These are phyloP conservation scores for Congeria kusceri DNA, from an alignment of 2,888 invertebrate species.

Conservation along the genomic window DNA sequence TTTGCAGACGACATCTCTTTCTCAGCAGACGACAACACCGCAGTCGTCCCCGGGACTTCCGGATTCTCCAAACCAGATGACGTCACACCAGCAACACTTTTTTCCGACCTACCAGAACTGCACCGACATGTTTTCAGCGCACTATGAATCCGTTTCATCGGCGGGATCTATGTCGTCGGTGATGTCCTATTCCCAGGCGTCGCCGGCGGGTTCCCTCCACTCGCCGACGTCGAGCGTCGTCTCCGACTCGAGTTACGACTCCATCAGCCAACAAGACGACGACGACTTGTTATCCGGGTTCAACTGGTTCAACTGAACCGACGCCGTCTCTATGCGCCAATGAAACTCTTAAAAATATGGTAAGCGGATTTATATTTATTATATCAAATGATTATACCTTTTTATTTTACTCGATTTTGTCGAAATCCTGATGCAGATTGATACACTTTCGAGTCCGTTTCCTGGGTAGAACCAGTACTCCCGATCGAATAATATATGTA, in stretches of 20 bases:
- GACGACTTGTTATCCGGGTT: constrained; percentile 61
- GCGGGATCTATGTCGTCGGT: constrained; percentile 14
- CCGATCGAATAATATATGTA: no score
- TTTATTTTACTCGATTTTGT: no score
- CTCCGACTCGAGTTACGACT: constrained; percentile 68
- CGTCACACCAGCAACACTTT: constrained; percentile 35
- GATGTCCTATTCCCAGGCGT: constrained; percentile 45
- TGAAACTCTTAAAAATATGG: not conserved
- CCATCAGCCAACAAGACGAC: constrained; percentile 56
- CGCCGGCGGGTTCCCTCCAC: constrained; percentile 58
- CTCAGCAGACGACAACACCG: constrained; percentile 12
- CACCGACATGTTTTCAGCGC: constrained; percentile 31
- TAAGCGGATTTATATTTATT: not conserved
- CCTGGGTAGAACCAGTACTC: no score
- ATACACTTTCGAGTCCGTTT: no score
- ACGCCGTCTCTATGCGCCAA: not conserved
- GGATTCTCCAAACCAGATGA: constrained; percentile 24
- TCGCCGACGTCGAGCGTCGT: constrained; percentile 70
- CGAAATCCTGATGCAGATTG: no score
- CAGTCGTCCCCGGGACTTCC: constrained; percentile 42
- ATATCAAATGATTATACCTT: no score
- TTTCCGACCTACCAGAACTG: constrained; percentile 44
- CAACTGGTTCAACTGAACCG: constrained; percentile 48
- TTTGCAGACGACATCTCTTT: not conserved
- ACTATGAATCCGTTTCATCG: constrained; percentile 33